A percentile compares a stretch with the other conserved stretches of the same genome.
These are phyloP conservation scores for Hipparchia sbordonii DNA, from an alignment of 2,888 invertebrate species.

Conservation along the genomic window DNA sequence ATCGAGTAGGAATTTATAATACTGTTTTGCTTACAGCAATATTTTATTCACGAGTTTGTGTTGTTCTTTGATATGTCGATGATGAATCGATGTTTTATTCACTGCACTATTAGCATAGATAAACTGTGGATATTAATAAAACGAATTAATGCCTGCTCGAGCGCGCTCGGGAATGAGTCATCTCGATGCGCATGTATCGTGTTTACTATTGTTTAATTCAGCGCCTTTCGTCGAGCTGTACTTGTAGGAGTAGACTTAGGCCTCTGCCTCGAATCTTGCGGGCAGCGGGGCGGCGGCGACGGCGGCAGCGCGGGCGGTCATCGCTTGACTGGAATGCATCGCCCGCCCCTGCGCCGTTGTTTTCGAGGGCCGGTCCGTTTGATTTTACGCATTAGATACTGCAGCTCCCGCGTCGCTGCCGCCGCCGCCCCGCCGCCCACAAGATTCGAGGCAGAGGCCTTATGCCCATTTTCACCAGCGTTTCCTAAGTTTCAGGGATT, in stretches of 20 bases:
- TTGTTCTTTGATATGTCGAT: constrained; percentile 15
- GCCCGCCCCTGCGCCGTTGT: too few relatives aligned
- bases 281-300: too few relatives aligned
- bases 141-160: constrained; percentile 42
- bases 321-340: too few relatives aligned
- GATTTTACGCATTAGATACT: too few relatives aligned
- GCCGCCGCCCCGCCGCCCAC: too few relatives aligned
- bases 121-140: constrained; percentile 38
- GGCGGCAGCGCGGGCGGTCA: too few relatives aligned
- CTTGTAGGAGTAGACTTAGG: background rate
- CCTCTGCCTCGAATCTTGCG: too few relatives aligned
- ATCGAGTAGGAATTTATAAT: background rate
- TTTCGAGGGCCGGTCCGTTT: too few relatives aligned
- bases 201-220: constrained; percentile 40
- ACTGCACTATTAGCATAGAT: constrained; percentile 35
- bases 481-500: too few relatives aligned
- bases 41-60: background rate
- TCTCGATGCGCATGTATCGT: constrained; percentile 35
- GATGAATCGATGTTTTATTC: constrained; percentile 29
- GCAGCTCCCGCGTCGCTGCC: too few relatives aligned
- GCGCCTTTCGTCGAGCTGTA: constrained; percentile 1
- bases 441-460: too few relatives aligned
- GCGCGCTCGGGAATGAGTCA: constrained; percentile 36
- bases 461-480: too few relatives aligned
- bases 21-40: background rate